phyloP scores from a whole-genome alignment of 2,113 vertebrate genomes.

The Menura novaehollandiae region DNA sequence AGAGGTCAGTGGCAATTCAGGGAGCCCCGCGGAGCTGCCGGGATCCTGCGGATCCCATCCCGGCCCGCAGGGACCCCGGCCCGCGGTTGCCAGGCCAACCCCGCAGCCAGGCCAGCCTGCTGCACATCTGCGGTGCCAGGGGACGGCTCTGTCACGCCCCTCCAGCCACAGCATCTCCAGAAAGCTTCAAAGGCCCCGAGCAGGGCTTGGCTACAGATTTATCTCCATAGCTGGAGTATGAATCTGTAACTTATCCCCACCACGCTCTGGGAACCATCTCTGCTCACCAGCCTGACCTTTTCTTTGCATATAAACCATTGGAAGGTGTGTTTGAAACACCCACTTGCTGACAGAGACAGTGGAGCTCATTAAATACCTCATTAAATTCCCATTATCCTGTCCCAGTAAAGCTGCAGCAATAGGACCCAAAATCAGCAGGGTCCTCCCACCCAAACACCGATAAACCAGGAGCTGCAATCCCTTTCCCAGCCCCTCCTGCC shows the following conservation, averaged over 20 bases:
- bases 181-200: background rate
- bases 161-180: background rate
- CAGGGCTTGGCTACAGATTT: background rate
- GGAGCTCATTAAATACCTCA: background rate
- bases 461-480: background rate
- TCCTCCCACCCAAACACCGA: background rate
- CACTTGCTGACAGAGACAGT: background rate
- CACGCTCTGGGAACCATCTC: accelerated
- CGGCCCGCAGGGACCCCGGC: background rate
- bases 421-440: accelerated
- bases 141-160: background rate
- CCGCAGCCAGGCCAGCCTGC: background rate
- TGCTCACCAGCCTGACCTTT: background rate
- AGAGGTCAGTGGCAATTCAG: background rate
- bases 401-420: accelerated
- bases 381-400: background rate
- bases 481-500: background rate
- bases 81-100: background rate
- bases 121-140: background rate
- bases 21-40: background rate
- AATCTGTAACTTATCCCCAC: background rate
- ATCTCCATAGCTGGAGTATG: accelerated
- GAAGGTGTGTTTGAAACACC: background rate
- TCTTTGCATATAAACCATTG: accelerated
- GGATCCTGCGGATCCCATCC: background rate